Conservation (phyloP, 2,113 vertebrate genomes). For the Chauna torquata region DNA sequence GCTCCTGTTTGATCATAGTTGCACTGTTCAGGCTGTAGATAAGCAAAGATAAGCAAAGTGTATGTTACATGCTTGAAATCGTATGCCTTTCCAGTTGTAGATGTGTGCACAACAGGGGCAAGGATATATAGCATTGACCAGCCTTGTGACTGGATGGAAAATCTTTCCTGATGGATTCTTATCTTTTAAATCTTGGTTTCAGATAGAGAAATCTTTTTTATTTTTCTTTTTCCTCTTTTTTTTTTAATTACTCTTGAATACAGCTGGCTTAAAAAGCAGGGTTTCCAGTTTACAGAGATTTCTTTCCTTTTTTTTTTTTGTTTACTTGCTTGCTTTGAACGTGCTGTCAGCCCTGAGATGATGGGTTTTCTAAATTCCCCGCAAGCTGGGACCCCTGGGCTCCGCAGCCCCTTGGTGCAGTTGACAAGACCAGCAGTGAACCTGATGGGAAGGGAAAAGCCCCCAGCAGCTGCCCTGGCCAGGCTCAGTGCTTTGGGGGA, state of each 20-base stretch:
- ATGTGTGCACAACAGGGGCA: rapidly evolving
- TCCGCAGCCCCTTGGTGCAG: neutral
- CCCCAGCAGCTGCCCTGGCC: neutral
- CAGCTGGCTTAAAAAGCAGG: neutral
- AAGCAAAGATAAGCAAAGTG: neutral
- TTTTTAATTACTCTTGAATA: neutral
- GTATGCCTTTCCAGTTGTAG: neutral
- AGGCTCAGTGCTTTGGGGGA: neutral
- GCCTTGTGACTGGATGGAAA: rapidly evolving
- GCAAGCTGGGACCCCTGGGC: neutral
- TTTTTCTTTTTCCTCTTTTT: neutral
- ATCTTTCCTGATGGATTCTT: neutral
- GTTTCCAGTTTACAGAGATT: neutral
- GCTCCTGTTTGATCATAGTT: neutral
- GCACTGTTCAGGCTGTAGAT: neutral
- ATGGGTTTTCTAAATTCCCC: neutral
- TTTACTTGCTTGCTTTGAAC: neutral
- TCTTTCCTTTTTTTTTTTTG: neutral
- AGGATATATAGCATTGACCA: neutral
- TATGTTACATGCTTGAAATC: rapidly evolving
- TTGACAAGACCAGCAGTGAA: slow-evolving; percentile 20
- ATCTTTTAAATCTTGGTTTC: neutral
- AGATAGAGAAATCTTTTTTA: neutral
- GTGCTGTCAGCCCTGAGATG: neutral
- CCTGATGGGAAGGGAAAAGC: rapidly evolving